Evolutionary conservation across 1,140 invertebrate genomes (phyloP), one percentile per base, ranked within the genome.

Genomic region (Reticulitermes speratus): DNA sequence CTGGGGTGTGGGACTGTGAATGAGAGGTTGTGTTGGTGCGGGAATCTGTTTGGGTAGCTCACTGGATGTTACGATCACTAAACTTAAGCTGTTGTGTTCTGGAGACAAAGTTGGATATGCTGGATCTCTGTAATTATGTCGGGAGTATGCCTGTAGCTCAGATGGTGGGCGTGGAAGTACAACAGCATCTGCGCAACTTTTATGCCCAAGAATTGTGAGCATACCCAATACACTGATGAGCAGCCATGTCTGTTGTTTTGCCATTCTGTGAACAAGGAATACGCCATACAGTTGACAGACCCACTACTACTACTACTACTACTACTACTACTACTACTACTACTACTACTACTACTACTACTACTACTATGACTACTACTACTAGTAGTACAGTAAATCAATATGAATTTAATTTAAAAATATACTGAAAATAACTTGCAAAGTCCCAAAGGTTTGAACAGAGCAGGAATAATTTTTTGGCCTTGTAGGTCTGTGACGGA

Each of bases 41-140:
- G 91, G 91, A 87, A 92, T 92, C 84, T 92, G 91, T 85, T 92
- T 92, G 0, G 91, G 91, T 23, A 91, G 84, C 48, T 92, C 91
- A 86, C 91, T 92, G 25, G 91, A 91, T 12, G 91, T 92, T 0
- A 91, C 90, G 90, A 91, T 23, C 89, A 89, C 23, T 45, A 75
- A 75, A 75, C 65, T 75, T 7, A 75, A 52, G 30, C 88, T 85
- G 21, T 89, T 87, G 2, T 52, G 14, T 16, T 59, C 87, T 16
- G 87, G 87, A n/a, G 85, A 86, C 83, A 8, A 9, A 87, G 23
- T 23, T 85, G 55, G 55, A n/a, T 21, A 23, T 59, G 7, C 44
- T 45, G 23, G 45, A 25, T 65, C 48, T 16, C n/a, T 21, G 84
- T 81, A 48, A 86, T 75, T 75, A 30, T 75, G 65, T 30, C 65